Evolutionary conservation across 1,140 invertebrate genomes (phyloP), one percentile per base, ranked within the genome.

Genomic region (Drosophila setifemur): DNA sequence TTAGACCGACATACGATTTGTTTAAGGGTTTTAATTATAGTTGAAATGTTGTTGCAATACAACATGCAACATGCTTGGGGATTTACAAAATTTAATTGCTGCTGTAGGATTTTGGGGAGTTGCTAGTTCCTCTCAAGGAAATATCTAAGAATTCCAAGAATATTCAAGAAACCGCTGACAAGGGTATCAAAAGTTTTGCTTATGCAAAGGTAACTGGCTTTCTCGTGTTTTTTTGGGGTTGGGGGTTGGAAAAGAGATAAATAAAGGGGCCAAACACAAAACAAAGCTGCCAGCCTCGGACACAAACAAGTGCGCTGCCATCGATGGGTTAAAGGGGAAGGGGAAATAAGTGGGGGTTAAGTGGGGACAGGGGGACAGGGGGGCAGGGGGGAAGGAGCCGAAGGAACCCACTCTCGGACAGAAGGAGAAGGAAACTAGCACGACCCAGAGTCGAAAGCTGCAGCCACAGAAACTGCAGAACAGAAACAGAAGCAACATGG

Each of bases 401-500:
- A 9, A 21, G 33, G 19, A 7, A 26, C 12, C 23, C 7, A 6
- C 31, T 14, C 12, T 14, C 12, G 31, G 29, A 2, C 45, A 23
- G 26, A 57, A 4, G 25, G 37, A 54, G 40, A 14, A 16, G 5
- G 29, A 53, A 50, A 28, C 47, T 37, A 54, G 54, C 69, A 48
- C 60, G 48, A 66, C 64, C 71, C 73, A 74, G 58, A 48, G 44
- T 45, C 21, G 35, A n/a, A 44, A 33, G 26, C 25, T 37, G 33
- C 11, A 52, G n/a, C n/a, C n/a, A n/a, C n/a, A n/a, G n/a, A n/a
- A n/a, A 50, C 14, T 18, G 53, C 29, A 29, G n/a, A n/a, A 50
- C 45, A 71, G 35, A 77, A 58, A 55, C 73, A 73, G 61, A 73
- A 78, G 69, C 74, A 69, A 72, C 54, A 67, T 68, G 64, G 28